Conservation (phyloP, 2,888 invertebrate genomes). For the Charanyca ferruginea region DNA sequence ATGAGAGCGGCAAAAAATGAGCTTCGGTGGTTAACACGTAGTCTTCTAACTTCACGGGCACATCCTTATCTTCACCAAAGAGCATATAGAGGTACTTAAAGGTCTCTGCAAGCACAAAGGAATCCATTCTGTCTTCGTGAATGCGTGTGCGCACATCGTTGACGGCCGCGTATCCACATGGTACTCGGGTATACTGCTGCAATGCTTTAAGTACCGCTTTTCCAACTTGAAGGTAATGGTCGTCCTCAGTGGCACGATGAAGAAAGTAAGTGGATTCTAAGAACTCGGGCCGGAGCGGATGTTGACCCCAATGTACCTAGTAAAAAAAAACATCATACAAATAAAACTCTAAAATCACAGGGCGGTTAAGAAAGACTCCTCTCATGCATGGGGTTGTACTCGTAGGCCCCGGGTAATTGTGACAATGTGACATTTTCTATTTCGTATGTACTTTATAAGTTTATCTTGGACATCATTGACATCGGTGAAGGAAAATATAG, state of each 20-base stretch:
- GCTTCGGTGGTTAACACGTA: slow-evolving; percentile 98
- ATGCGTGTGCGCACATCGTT: slow-evolving; percentile 97
- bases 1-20: slow-evolving; percentile 97
- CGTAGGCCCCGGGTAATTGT: too few relatives aligned
- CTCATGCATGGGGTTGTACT: too few relatives aligned
- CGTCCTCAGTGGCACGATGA: slow-evolving; percentile 98
- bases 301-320: slow-evolving; percentile 99
- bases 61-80: slow-evolving; percentile 96
- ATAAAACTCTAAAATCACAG: too few relatives aligned
- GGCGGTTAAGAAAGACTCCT: too few relatives aligned
- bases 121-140: slow-evolving; percentile 99
- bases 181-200: slow-evolving; percentile 97
- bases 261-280: slow-evolving; percentile 99
- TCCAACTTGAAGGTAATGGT: slow-evolving; percentile 98
- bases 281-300: slow-evolving; percentile 99
- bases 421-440: too few relatives aligned
- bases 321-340: too few relatives aligned
- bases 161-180: slow-evolving; percentile 99
- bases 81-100: slow-evolving; percentile 99
- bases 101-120: slow-evolving; percentile 99
- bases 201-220: slow-evolving; percentile 96
- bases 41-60: slow-evolving; percentile 95
- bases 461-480: too few relatives aligned
- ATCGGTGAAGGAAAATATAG: too few relatives aligned
- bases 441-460: too few relatives aligned